Conservation (phyloP, 2,797 vertebrate genomes). For the Chrysocyon brachyurus region DNA sequence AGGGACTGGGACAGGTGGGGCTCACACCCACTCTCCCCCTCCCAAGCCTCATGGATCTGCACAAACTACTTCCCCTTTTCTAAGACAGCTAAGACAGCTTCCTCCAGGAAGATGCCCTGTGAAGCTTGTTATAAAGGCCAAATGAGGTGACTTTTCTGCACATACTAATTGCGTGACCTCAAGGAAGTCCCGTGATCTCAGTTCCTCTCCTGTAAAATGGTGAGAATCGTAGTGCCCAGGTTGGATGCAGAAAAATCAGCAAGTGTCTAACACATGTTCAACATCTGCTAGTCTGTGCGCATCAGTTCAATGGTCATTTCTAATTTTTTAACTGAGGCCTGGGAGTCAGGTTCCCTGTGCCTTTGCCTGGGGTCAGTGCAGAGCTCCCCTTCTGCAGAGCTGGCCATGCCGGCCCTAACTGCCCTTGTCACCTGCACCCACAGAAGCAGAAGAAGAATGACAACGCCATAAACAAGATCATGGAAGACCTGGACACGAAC, state of each 20-base stretch:
- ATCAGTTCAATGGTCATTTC: accelerated
- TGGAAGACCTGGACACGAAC: constrained; percentile 81
- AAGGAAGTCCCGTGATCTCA: background rate
- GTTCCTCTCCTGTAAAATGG: background rate
- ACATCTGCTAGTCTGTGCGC: accelerated
- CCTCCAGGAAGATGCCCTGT: background rate
- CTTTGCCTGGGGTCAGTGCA: background rate
- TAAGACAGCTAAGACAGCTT: background rate
- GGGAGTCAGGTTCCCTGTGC: background rate
- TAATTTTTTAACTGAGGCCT: background rate
- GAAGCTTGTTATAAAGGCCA: background rate
- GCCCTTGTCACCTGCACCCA: background rate
- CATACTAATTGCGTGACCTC: background rate
- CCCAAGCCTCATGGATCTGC: no score
- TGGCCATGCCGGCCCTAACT: background rate
- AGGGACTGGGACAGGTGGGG: accelerated
- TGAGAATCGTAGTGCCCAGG: accelerated
- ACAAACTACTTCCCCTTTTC: background rate
- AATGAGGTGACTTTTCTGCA: background rate
- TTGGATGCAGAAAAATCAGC: background rate
- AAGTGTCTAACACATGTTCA: accelerated
- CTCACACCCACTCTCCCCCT: no score
- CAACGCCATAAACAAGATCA: accelerated
- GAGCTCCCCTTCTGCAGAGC: accelerated
- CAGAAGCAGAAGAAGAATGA: background rate